These are phyloP conservation scores for Sceloporus undulatus DNA, from an alignment of 2,113 vertebrate species.

Conservation along the genomic window DNA sequence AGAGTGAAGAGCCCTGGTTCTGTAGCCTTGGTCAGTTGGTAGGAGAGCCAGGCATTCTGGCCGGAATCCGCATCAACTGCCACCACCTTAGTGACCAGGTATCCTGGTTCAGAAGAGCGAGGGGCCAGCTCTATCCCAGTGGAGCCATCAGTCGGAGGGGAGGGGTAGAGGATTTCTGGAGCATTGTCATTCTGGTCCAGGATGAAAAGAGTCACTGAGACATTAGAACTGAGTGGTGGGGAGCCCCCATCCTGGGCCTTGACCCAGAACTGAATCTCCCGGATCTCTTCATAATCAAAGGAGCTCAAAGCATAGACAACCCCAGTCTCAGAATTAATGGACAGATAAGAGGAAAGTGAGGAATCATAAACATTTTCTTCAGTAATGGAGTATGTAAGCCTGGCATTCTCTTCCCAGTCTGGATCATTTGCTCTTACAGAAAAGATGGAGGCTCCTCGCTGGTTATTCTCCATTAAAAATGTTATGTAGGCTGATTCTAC, in stretches of 20 bases:
- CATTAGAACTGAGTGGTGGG: neutral
- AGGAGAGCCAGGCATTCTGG: neutral
- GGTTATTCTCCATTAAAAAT: slow-evolving; percentile 4
- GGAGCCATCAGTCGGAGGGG: too few species aligned
- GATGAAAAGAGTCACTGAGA: slow-evolving; percentile 17
- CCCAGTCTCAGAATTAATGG: slow-evolving; percentile 13
- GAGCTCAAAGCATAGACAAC: neutral
- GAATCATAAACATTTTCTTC: neutral
- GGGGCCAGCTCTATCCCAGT: too few species aligned
- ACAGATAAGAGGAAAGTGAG: neutral
- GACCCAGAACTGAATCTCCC: neutral
- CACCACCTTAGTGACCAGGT: too few species aligned
- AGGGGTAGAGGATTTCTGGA: too few species aligned
- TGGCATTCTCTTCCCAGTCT: slow-evolving; percentile 12
- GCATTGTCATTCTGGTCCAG: neutral
- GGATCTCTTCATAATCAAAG: slow-evolving; percentile 1
- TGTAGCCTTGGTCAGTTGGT: neutral
- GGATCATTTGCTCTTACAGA: neutral
- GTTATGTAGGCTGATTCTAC: neutral
- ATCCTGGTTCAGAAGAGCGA: too few species aligned
- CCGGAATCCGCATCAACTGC: neutral
- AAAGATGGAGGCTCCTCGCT: neutral
- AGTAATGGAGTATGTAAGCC: slow-evolving; percentile 2
- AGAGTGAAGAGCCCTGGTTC: neutral
- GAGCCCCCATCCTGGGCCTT: neutral